These are phyloP conservation scores for Meteorus colon DNA, from an alignment of 2,888 invertebrate species.

Conservation along the genomic window DNA sequence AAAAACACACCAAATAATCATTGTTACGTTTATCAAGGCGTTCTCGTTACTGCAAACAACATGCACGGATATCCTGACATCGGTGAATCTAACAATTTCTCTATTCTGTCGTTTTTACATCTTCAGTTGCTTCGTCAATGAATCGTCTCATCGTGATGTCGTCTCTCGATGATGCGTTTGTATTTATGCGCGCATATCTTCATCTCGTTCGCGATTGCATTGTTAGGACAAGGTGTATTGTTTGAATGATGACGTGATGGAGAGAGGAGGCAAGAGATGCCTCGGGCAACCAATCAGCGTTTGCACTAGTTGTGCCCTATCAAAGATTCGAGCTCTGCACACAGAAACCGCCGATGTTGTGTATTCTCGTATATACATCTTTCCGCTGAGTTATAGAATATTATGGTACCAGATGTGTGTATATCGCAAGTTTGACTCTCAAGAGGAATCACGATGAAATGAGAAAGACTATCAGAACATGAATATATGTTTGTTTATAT, in stretches of 20 bases:
- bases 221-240: slow-evolving; percentile 66
- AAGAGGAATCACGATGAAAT: slow-evolving; percentile 4
- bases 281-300: slow-evolving; percentile 68
- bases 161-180: slow-evolving; percentile 32
- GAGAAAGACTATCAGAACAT: neutral
- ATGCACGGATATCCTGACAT: slow-evolving; percentile 33
- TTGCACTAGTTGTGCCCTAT: slow-evolving; percentile 56
- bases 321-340: slow-evolving; percentile 52
- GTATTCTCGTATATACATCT: slow-evolving; percentile 10
- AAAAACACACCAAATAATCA: neutral
- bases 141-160: slow-evolving; percentile 9
- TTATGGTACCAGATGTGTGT: neutral
- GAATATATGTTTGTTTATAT: neutral
- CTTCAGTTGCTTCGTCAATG: neutral
- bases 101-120: slow-evolving; percentile 7
- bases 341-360: slow-evolving; percentile 42
- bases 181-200: slow-evolving; percentile 57
- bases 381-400: slow-evolving; percentile 16
- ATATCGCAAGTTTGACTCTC: neutral
- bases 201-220: slow-evolving; percentile 67
- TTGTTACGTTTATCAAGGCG: neutral
- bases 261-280: slow-evolving; percentile 48
- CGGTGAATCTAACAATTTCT: slow-evolving; percentile 10
- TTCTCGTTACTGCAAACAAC: slow-evolving; percentile 6
- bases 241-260: slow-evolving; percentile 63